Base-by-base conservation (phyloP, 2,113 vertebrate genomes). In the Sterrhoptilus dennistouni region DNA sequence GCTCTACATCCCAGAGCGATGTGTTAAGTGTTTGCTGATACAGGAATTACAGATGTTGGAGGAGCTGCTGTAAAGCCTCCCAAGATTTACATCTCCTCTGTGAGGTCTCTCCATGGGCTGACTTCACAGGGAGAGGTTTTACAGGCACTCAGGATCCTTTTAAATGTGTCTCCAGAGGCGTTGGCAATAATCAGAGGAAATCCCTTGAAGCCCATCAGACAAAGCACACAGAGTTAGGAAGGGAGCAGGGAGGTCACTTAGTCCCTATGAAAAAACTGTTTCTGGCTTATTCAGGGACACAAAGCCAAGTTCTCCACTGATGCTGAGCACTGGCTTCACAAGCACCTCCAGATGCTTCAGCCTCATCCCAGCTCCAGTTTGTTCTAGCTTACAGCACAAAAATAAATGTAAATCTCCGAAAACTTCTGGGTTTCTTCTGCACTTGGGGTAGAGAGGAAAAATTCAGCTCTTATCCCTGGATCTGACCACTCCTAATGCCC, bases 101-200 rank as follows among this genome's bases (percentile, higher is more conserved):
- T 47, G 63, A 81, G 50, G 68, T 70, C 92, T 65, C 77, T 92
- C 95, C 76, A 2, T 2, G 2, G 44, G 86, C 79, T 70, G 77
- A 21, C 92, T 82, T 96, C 74, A 96, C 90, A 90, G 95, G n/a
- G 74, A 95, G 85, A 59, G 94, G 89, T 60, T 95, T 93, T 68
- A 64, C 35, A 21, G 96, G 88, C 89, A 2, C 72, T 87, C 86
- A 23, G 35, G 96, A 6, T 91, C 56, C 74, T 75, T 86, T 38
- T 21, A 31, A 24, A 18, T 14, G 7, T 20, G 95, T 25, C 86
- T 91, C 92, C 85, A 97, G 17, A 36, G 97, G 91, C 8, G n/a
- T 38, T 79, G n/a, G 56, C 50, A 91, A 87, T 57, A 93, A 56
- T 68, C 8, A 1, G 57, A 87, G 65, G 86, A 91, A 94, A 90